Evolutionary conservation across 30 jellyfish, hydroid and myxozoan genomes (phyloP), one percentile per base, ranked within the genome.

Genomic region (Cassiopea xamachana): DNA sequence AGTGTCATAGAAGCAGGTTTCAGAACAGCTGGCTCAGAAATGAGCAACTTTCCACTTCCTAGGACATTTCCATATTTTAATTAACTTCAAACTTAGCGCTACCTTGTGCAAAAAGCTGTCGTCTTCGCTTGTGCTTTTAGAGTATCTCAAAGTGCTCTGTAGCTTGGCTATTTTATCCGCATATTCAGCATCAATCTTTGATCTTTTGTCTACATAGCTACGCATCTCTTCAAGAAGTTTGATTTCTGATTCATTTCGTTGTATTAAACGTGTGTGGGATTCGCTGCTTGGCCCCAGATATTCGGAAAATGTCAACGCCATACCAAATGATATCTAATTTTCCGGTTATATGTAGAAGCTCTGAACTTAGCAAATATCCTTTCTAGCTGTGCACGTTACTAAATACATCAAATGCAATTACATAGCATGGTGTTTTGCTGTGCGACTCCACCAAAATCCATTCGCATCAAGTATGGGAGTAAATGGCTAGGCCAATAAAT

Each of bases 51-150:
- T n/a, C n/a, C n/a, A n/a, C n/a, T n/a, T n/a, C n/a, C n/a, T n/a
- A n/a, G n/a, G n/a, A n/a, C n/a, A n/a, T n/a, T n/a, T n/a, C n/a
- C n/a, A n/a, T n/a, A n/a, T n/a, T n/a, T n/a, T n/a, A n/a, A n/a
- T n/a, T n/a, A 51, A 4, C 9, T 2, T 51, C 8, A 51, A 51
- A 9, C 50, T 12, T 43, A 50, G 45, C 9, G 47, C 2, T 85
- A 94, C 98, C 94, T 89, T 94, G 51, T 94, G 96, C 2, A 94
- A 10, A 1, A 86, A 86, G 19, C 98, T 87, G 39, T 79, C 83
- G 43, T 85, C 80, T 4, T 45, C 89, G 27, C 48, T 46, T 2
- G 96, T 59, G 8, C 44, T 83, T 19, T 50, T 68, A 78, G 58
- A 86, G 45, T 49, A 59, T 58, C 73, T 80, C 27, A 64, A 69